These are phyloP conservation scores for Rhabdomys dilectus DNA, from an alignment of 2,113 vertebrate species.

Conservation along the genomic window DNA sequence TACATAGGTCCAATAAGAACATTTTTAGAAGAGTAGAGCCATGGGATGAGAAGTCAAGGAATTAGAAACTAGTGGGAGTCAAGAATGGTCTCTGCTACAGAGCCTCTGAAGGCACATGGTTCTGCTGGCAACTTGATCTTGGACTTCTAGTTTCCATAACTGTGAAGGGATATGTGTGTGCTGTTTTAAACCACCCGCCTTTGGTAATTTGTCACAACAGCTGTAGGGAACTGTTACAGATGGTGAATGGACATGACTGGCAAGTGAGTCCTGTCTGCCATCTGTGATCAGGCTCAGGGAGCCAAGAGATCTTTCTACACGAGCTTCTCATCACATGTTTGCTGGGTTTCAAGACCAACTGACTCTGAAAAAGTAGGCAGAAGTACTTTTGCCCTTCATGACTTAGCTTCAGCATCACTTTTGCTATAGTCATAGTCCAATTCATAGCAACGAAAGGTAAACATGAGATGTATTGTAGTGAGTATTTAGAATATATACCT, in stretches of 20 bases:
- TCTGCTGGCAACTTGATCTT: neutral
- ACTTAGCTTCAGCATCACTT: neutral
- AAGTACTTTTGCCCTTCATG: neutral
- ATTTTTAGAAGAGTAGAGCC: fast-evolving
- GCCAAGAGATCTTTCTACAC: neutral
- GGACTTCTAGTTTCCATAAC: neutral
- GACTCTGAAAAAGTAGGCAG: neutral
- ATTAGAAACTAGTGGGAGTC: neutral
- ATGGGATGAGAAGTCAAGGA: neutral
- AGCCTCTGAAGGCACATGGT: neutral
- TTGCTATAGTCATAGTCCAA: neutral
- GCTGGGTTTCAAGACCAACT: neutral
- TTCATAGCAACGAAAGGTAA: neutral
- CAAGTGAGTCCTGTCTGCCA: neutral
- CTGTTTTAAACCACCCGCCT: neutral
- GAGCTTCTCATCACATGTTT: neutral
- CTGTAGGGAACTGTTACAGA: conserved; percentile 1
- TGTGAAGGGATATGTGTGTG: neutral
- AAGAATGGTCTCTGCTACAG: neutral
- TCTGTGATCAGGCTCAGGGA: neutral
- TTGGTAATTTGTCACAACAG: conserved; percentile 7
- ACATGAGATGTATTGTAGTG: neutral
- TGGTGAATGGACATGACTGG: neutral
- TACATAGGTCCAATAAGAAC: neutral
- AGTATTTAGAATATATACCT: neutral